Evolutionary conservation across 1,140 invertebrate species (phyloP).

Genomic region (Bombus consobrinus): DNA sequence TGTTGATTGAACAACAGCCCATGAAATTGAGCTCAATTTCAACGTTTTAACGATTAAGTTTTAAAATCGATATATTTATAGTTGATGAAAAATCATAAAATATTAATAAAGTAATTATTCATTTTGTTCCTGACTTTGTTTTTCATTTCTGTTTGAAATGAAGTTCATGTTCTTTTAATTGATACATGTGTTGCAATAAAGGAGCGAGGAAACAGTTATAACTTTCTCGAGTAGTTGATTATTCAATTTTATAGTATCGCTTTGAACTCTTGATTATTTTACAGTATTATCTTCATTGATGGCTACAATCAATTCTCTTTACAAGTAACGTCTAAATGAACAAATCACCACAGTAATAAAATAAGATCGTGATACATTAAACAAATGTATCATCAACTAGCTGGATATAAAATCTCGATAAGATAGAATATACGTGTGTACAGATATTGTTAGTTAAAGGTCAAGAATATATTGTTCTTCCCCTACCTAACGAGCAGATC

Average conservation of each 20-base stretch:
- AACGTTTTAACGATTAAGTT: not conserved
- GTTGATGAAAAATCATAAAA: not conserved
- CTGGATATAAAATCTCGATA: not conserved
- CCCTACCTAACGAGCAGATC: not conserved
- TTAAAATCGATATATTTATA: not conserved
- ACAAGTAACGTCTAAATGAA: not conserved
- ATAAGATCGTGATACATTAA: too few relatives aligned
- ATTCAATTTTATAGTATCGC: constrained; percentile 52
- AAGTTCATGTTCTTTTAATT: not conserved
- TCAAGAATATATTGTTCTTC: too few relatives aligned
- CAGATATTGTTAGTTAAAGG: not conserved
- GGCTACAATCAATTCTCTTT: too few relatives aligned
- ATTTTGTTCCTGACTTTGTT: not conserved
- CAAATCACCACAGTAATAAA: not conserved
- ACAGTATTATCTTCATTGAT: not conserved
- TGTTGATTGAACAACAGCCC: constrained; percentile 11
- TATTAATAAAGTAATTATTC: not conserved
- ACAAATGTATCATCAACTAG: not conserved
- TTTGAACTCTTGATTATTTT: constrained; percentile 50
- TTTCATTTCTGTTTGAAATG: not conserved
- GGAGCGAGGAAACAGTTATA: not conserved
- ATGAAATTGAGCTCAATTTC: not conserved
- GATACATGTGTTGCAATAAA: not conserved
- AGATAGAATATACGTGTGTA: not conserved
- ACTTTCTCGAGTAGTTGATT: constrained; percentile 20